Conservation (phyloP, 2,888 invertebrate species). For the Euzetes globulus region DNA sequence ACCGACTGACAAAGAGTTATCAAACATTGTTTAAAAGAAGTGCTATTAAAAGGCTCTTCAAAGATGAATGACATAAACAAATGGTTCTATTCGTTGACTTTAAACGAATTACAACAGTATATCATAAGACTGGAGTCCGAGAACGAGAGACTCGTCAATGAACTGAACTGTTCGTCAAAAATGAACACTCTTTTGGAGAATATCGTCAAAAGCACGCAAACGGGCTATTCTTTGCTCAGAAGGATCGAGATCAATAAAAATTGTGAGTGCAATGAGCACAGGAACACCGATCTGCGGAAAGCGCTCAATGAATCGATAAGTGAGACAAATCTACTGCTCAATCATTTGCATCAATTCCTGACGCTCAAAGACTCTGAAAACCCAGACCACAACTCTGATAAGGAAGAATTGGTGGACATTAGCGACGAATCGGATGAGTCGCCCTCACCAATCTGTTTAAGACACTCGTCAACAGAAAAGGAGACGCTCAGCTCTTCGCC, state of each 20-base stretch:
- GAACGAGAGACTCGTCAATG: neutral
- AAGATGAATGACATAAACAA: conserved; percentile 10
- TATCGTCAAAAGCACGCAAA: neutral
- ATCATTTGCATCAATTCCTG: neutral
- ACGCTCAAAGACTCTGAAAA: neutral
- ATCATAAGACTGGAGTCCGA: neutral
- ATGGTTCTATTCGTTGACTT: conserved; percentile 8
- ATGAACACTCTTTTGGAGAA: neutral
- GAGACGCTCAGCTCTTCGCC: neutral
- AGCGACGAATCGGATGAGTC: neutral
- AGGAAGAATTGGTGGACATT: neutral
- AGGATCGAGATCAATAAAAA: conserved; percentile 4
- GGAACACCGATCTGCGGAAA: neutral
- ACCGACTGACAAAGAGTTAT: too few species aligned
- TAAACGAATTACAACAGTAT: conserved; percentile 20
- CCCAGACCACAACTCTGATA: neutral
- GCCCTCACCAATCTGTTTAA: neutral
- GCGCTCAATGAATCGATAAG: neutral
- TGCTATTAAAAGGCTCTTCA: neutral
- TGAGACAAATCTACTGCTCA: neutral
- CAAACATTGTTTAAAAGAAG: too few species aligned
- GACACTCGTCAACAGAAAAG: neutral
- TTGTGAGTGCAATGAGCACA: conserved; percentile 7
- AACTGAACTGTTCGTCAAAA: neutral
- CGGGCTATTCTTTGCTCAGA: conserved; percentile 10